Conservation (phyloP, 92 coral and sea anemone species). For the Heliopora coerulea region DNA sequence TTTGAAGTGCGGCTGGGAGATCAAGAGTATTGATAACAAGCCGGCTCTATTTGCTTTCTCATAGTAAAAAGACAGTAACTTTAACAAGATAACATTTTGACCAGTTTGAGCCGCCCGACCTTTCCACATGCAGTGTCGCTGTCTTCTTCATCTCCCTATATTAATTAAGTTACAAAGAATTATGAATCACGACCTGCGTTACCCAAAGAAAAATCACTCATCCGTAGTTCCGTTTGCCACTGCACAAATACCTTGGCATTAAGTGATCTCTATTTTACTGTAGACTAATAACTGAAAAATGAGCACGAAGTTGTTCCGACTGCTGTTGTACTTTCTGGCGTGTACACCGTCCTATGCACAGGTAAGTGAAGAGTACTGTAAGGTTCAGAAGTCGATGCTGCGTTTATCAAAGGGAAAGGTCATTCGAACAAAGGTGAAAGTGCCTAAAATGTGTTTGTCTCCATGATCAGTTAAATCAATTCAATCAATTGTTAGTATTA, state of each 20-base stretch:
- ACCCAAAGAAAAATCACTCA: slow-evolving; percentile 19
- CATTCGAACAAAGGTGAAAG: background rate
- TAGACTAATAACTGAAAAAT: background rate
- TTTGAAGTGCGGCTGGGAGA: background rate
- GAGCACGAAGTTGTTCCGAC: background rate
- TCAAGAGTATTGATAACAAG: background rate
- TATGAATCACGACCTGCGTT: background rate
- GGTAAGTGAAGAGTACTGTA: background rate
- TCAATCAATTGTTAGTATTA: background rate
- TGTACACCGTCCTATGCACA: background rate
- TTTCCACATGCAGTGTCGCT: slow-evolving; percentile 9
- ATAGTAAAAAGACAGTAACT: slow-evolving; percentile 1
- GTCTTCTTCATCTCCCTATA: background rate
- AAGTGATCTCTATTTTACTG: background rate
- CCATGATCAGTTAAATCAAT: background rate
- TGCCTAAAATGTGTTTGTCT: background rate
- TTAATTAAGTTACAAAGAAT: background rate
- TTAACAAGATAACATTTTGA: slow-evolving; percentile 1
- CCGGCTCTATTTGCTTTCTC: background rate
- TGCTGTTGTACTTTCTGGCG: background rate
- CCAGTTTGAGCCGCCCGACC: background rate
- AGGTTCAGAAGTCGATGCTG: background rate
- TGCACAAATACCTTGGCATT: background rate
- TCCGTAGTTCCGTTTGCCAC: slow-evolving; percentile 20
- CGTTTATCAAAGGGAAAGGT: too few relatives aligned